Percentiles rank a stretch among this genome's conserved stretches.
These are phyloP conservation scores for Apoda limacodes DNA, from an alignment of 2,888 invertebrate genomes.

Conservation along the genomic window DNA sequence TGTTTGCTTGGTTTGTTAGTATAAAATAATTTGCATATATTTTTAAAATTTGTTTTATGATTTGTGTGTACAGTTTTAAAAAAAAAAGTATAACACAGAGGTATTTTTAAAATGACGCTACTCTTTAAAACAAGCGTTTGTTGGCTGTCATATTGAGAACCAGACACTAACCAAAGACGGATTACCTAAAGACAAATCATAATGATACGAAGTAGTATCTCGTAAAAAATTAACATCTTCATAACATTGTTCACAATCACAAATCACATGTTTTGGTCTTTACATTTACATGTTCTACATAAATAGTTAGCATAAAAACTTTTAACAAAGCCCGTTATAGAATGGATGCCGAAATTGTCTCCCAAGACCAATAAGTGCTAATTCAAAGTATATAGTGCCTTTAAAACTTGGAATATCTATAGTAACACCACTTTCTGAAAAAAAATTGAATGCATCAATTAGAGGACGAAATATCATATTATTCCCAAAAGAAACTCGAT, in stretches of 20 bases:
- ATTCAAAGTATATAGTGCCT: neutral
- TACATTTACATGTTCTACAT: neutral
- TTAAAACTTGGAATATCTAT: neutral
- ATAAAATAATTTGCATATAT: too few species aligned
- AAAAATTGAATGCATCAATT: neutral
- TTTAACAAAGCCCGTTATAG: neutral
- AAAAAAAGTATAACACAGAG: too few species aligned
- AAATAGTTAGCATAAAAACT: neutral
- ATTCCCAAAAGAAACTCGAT: conserved; percentile 11
- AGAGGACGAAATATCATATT: neutral
- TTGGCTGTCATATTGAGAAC: too few species aligned
- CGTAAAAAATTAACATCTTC: neutral
- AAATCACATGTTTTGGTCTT: neutral
- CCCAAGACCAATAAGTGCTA: conserved; percentile 1
- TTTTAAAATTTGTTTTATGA: too few species aligned
- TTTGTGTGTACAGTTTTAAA: too few species aligned
- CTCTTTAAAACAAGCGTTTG: too few species aligned
- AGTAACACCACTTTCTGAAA: neutral
- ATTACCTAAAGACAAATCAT: neutral
- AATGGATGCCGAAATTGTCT: neutral
- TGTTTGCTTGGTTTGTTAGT: too few species aligned
- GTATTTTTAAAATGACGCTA: too few species aligned
- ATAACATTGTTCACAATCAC: neutral
- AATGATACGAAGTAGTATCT: neutral
- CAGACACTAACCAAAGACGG: neutral